Percentiles rank a stretch among this genome's conserved stretches.
Evolutionary conservation across 2,888 invertebrate species (phyloP).

Genomic region (Marasmarcha lunaedactyla): DNA sequence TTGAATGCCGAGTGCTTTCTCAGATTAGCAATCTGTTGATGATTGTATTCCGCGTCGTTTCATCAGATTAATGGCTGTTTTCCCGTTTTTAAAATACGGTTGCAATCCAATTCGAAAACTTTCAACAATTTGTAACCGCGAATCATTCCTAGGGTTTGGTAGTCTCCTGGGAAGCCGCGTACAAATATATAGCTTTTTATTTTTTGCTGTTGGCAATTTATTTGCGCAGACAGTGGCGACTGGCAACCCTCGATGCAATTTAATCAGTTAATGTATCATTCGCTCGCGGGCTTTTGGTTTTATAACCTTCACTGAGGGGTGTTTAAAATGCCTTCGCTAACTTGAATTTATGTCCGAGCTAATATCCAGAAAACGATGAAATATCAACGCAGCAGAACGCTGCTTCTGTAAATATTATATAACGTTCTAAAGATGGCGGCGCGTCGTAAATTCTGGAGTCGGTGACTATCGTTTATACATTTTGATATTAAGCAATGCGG

Average conservation of each 20-base stretch:
- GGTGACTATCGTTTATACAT: too few relatives aligned
- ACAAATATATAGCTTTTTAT: conserved; percentile 13
- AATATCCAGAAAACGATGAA: not conserved
- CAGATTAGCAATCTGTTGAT: too few relatives aligned
- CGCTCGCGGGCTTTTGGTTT: conserved; percentile 33
- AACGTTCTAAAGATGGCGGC: not conserved
- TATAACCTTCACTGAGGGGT: conserved; percentile 32
- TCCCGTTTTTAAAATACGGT: too few relatives aligned
- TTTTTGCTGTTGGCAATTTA: conserved; percentile 9
- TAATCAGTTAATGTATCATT: conserved; percentile 59
- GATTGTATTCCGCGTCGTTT: too few relatives aligned
- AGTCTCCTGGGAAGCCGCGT: conserved; percentile 21
- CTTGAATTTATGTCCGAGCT: conserved; percentile 25
- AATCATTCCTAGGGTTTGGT: not conserved
- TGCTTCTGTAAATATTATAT: not conserved
- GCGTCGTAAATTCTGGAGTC: too few relatives aligned
- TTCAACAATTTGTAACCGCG: not conserved
- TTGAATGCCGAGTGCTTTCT: too few relatives aligned
- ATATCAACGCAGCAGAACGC: not conserved
- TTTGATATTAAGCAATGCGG: too few relatives aligned
- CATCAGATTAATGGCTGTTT: too few relatives aligned
- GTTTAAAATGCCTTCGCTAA: conserved; percentile 21
- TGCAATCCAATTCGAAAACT: too few relatives aligned
- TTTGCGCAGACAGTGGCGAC: conserved; percentile 2
- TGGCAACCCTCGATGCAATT: conserved; percentile 36